Base-by-base conservation (phyloP, 2,888 invertebrate species). In the Aquatica leii region DNA sequence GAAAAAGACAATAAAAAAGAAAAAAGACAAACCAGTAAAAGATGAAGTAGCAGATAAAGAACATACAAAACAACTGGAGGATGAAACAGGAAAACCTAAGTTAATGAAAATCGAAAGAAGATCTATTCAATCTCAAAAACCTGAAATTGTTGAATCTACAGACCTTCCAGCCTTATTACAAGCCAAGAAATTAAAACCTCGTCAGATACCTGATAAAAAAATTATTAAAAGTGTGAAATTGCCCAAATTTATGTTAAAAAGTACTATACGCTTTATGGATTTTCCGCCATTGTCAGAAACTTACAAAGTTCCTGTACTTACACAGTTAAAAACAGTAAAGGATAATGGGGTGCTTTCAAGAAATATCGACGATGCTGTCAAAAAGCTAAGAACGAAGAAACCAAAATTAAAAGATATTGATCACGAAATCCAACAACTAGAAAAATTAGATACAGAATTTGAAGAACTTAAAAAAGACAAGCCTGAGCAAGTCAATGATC, bases 201-300 rank as follows among this genome's bases (percentile, higher is more conserved):
- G 85, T n/a, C 72, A 69, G 17, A 78, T 66, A 46, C 75, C 54
- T 66, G 72, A 58, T 56, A 71, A 51, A 59, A 86, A 86, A 70
- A 79, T 78, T 67, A 78, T 52, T 24, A 54, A 62, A 52, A 58
- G 60, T 63, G 55, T 72, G 67, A 71, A 72, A 55, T 78, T 90
- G 54, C 91, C 90, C 0, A 90, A 88, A 77, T 83, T 90, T 46
- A 85, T 89, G 76, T 80, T 92, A 2, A 90, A 90, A 74, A 92
- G 91, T 77, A 85, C 89, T 69, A 89, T 92, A 14, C 84, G 82
- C 49, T 85, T 85, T 70, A 77, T 84, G 0, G 82, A 83, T 55
- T 83, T 83, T 69, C 81, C 82, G 56, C 79, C 81, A 14, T 58
- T 70, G 12, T 53, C 68, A 12, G 80, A 80, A 75, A 54, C 71